Evolutionary conservation across 2,113 vertebrate genomes (phyloP).

Genomic region (Gymnorhina tibicen): DNA sequence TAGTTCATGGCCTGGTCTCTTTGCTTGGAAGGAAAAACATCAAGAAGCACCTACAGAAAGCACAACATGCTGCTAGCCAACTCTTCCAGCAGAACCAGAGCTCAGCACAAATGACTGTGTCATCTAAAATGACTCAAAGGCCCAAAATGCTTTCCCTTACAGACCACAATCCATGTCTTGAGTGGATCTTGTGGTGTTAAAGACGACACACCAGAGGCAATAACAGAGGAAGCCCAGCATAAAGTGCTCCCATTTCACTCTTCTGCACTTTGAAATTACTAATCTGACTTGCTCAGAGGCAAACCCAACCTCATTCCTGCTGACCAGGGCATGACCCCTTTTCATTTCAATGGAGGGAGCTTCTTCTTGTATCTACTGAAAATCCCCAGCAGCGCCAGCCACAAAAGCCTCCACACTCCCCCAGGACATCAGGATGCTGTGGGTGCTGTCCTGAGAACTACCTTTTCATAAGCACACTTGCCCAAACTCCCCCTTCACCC

Average conservation of each 20-base stretch:
- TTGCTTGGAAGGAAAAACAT: not conserved
- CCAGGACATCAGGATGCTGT: fast-evolving
- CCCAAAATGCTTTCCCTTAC: not conserved
- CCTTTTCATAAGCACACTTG: not conserved
- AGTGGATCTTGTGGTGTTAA: not conserved
- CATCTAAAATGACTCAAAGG: not conserved
- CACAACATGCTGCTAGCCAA: not conserved
- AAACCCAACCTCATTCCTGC: not conserved
- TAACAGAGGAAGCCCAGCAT: not conserved
- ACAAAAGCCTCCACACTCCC: not conserved
- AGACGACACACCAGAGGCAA: not conserved
- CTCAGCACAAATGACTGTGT: not conserved
- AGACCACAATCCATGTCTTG: fast-evolving
- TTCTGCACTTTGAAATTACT: not conserved
- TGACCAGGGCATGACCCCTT: not conserved
- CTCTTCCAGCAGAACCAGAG: not conserved
- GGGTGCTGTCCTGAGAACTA: not conserved
- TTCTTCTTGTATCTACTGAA: not conserved
- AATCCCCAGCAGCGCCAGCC: not conserved
- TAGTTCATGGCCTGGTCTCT: not conserved
- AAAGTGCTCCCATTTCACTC: not conserved
- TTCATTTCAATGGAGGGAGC: not conserved
- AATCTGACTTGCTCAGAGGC: not conserved
- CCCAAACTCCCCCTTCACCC: not conserved
- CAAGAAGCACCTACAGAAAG: not conserved